A percentile compares a stretch with the other conserved stretches of the same genome.
phyloP scores from a whole-genome alignment of 2,113 vertebrate genomes.

The Helogale parvula region DNA sequence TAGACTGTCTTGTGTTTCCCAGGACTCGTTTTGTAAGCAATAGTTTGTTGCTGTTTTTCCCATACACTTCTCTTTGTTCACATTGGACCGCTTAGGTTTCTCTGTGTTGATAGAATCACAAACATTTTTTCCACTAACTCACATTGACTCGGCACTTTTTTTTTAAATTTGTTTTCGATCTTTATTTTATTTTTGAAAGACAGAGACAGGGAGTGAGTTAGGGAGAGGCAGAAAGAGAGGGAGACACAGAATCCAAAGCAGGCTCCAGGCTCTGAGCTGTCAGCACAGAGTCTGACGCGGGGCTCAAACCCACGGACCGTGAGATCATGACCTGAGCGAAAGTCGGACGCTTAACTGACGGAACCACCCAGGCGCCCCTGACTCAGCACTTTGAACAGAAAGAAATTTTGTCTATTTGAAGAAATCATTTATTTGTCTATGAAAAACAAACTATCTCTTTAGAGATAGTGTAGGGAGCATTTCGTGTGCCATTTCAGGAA shows the following conservation, averaged over 20 bases:
- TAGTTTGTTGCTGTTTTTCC: not conserved
- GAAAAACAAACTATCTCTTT: not conserved
- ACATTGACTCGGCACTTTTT: not conserved
- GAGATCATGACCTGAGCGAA: too few relatives aligned
- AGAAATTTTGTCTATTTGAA: not conserved
- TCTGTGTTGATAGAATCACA: slow-evolving; percentile 24
- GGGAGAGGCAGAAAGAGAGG: too few relatives aligned
- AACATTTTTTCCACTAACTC: not conserved
- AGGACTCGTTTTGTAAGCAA: not conserved
- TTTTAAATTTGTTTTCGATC: too few relatives aligned
- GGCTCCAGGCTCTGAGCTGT: too few relatives aligned
- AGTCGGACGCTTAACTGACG: too few relatives aligned
- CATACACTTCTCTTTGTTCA: not conserved
- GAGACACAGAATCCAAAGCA: too few relatives aligned
- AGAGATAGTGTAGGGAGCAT: not conserved
- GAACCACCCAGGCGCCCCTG: too few relatives aligned
- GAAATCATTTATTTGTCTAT: not conserved
- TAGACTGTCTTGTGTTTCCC: not conserved
- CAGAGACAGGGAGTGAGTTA: too few relatives aligned
- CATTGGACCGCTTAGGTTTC: not conserved
- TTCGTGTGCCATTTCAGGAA: not conserved
- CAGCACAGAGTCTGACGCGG: too few relatives aligned
- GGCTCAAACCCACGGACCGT: too few relatives aligned
- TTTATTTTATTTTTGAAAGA: too few relatives aligned
- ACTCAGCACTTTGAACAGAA: slow-evolving; percentile 22